A percentile compares a stretch with the other conserved stretches of the same genome.
phyloP scores from a whole-genome alignment of 2,888 invertebrate genomes.

The Rhingia campestris region DNA sequence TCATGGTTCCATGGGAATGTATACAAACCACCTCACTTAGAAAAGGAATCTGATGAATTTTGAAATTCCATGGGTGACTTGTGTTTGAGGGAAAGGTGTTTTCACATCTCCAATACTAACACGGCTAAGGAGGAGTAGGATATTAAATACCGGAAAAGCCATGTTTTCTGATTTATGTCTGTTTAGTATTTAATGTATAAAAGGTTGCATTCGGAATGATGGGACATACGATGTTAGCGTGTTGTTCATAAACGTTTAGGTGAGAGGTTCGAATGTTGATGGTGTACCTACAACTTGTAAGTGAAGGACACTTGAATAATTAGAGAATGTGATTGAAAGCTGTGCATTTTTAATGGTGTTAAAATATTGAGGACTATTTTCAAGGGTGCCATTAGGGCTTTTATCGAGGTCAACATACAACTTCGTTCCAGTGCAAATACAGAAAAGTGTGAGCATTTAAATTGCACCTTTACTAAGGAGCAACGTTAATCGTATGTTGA shows the following conservation, averaged over 20 bases:
- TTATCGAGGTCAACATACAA: too few relatives aligned
- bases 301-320: neutral
- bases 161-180: slow-evolving; percentile 26
- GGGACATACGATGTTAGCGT: neutral
- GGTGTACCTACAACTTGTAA: too few relatives aligned
- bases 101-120: neutral
- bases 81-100: slow-evolving; percentile 6
- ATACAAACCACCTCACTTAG: neutral
- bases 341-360: too few relatives aligned
- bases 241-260: neutral
- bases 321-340: neutral
- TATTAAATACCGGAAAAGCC: slow-evolving; percentile 4
- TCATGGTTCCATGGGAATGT: slow-evolving; percentile 10
- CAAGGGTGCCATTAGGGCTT: too few relatives aligned
- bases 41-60: slow-evolving; percentile 52
- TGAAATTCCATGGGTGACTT: slow-evolving; percentile 43
- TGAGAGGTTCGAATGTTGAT: neutral
- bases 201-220: slow-evolving; percentile 11
- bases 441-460: too few relatives aligned
- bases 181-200: too few relatives aligned
- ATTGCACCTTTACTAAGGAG: too few relatives aligned
- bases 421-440: too few relatives aligned
- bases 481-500: too few relatives aligned
- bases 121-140: neutral
- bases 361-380: too few relatives aligned